These are phyloP conservation scores for Gymnosoma rotundatum DNA, from an alignment of 2,888 invertebrate genomes.

Conservation along the genomic window DNA sequence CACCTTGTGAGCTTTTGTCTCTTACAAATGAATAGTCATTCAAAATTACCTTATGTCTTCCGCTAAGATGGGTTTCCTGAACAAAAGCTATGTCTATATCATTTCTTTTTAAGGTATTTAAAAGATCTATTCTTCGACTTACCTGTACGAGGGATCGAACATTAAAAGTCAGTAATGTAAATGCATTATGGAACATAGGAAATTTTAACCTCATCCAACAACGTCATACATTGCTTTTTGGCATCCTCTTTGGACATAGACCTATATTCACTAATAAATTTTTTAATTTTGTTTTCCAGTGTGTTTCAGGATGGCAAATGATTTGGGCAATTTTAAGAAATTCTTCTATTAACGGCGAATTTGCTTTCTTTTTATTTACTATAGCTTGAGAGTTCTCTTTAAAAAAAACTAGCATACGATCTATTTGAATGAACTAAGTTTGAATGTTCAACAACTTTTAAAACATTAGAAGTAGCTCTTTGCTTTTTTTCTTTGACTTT, in stretches of 20 bases:
- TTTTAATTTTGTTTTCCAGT: too few species aligned
- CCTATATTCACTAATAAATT: not conserved
- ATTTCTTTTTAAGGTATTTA: not conserved
- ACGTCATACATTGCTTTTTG: not conserved
- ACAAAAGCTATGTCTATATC: constrained; percentile 56
- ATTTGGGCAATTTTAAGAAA: too few species aligned
- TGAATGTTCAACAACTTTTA: not conserved
- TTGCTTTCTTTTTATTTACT: too few species aligned
- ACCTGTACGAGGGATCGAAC: not conserved
- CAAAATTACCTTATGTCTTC: not conserved
- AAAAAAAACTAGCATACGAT: too few species aligned
- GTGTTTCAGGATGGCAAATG: too few species aligned
- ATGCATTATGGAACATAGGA: not conserved
- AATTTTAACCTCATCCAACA: not conserved
- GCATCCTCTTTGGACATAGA: not conserved
- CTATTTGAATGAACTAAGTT: not conserved
- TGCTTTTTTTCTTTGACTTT: not conserved
- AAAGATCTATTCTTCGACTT: constrained; percentile 4
- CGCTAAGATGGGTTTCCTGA: not conserved
- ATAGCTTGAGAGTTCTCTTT: too few species aligned
- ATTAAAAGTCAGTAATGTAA: not conserved
- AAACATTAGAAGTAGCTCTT: not conserved
- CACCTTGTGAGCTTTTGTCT: not conserved
- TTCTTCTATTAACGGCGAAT: too few species aligned
- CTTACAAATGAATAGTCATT: not conserved